A percentile compares a stretch with the other conserved stretches of the same genome.
Evolutionary conservation across 2,797 vertebrate species (phyloP).

Genomic region (Onychomys leucogaster): DNA sequence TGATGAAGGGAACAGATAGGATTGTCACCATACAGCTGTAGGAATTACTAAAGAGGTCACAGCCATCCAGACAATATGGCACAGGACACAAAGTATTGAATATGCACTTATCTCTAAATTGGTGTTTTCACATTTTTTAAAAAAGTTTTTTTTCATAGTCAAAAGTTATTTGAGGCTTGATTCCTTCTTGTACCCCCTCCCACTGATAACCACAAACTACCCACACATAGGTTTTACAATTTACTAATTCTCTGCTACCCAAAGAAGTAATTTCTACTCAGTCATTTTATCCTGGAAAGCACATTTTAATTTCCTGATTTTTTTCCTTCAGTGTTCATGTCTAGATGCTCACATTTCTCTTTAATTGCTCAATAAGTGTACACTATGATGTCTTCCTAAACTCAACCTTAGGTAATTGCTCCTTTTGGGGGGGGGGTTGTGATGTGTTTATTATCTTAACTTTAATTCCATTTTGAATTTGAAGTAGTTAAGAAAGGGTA

Average conservation of each 20-base stretch:
- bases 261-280: not conserved
- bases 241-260: slow-evolving; percentile 10
- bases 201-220: not conserved
- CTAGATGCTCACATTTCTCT: not conserved
- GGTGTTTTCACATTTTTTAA: not conserved
- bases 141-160: not conserved
- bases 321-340: not conserved
- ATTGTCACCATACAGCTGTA: not conserved
- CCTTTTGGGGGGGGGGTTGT: not conserved
- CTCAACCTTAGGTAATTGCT: not conserved
- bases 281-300: not conserved
- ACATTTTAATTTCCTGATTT: not conserved
- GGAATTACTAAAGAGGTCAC: not conserved
- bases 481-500: not conserved
- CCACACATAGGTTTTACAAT: not conserved
- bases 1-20: not conserved
- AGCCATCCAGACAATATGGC: not conserved
- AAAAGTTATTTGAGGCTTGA: not conserved
- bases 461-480: slow-evolving; percentile 28
- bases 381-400: not conserved
- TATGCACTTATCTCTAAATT: not conserved
- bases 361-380: not conserved
- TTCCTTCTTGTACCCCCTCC: not conserved
- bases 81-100: not conserved
- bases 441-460: not conserved